phyloP scores from a whole-genome alignment of 2,797 vertebrate genomes.

The Numenius phaeopus region DNA sequence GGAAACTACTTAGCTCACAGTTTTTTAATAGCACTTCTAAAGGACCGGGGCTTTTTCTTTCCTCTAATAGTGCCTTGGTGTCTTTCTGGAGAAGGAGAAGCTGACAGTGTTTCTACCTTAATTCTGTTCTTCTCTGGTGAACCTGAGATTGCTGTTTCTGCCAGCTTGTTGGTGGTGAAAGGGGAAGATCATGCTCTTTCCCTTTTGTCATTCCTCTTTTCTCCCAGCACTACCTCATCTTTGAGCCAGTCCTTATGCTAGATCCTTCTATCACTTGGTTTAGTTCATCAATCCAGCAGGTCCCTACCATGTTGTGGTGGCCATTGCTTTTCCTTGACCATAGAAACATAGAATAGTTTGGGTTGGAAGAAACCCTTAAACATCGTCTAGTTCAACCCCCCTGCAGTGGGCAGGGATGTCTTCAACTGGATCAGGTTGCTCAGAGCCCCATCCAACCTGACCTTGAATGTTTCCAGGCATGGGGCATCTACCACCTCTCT shows the following conservation, averaged over 20 bases:
- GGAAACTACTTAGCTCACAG: background rate
- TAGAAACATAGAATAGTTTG: background rate
- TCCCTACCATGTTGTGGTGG: background rate
- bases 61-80: background rate
- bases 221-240: background rate
- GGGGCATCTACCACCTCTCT: background rate
- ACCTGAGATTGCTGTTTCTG: background rate
- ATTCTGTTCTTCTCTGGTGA: background rate
- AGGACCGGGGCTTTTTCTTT: background rate
- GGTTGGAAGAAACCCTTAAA: background rate
- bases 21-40: constrained; percentile 11
- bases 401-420: background rate
- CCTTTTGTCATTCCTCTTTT: background rate
- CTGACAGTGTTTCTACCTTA: background rate
- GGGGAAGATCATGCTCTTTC: background rate
- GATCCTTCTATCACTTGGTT: background rate
- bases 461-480: background rate
- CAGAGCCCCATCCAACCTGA: background rate
- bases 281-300: background rate
- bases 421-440: background rate
- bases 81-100: background rate
- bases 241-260: background rate
- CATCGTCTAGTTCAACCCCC: background rate
- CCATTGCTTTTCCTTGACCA: background rate
- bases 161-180: background rate